phyloP scores from a whole-genome alignment of 2,888 invertebrate species.

The Hartigia nigra region DNA sequence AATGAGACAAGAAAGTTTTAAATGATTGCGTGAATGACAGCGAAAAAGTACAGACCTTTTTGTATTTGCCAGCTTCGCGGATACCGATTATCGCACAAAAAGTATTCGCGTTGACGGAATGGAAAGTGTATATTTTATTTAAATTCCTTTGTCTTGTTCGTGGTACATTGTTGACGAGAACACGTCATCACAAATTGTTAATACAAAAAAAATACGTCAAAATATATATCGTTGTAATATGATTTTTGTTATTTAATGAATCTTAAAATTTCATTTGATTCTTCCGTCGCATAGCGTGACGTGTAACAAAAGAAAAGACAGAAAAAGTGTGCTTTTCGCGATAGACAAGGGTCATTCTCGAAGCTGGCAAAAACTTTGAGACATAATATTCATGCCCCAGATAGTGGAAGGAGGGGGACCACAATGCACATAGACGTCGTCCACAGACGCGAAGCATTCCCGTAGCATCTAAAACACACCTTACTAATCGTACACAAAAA shows the following conservation, averaged over 20 bases:
- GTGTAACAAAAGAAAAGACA: neutral
- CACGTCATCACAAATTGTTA: neutral
- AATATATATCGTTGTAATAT: slow-evolving; percentile 1
- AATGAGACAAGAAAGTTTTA: slow-evolving; percentile 28
- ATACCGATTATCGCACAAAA: slow-evolving; percentile 14
- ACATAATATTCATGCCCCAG: slow-evolving; percentile 58
- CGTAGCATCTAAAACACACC: slow-evolving; percentile 63
- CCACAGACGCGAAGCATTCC: slow-evolving; percentile 63
- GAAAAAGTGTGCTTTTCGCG: neutral
- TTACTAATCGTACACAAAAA: slow-evolving; percentile 61
- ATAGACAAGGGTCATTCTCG: slow-evolving; percentile 24
- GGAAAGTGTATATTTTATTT: neutral
- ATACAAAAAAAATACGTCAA: neutral
- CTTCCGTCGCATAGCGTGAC: no score
- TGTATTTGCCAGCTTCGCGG: slow-evolving; percentile 52
- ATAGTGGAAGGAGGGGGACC: slow-evolving; percentile 60
- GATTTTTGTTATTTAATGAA: neutral
- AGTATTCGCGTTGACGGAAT: neutral
- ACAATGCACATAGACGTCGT: slow-evolving; percentile 64
- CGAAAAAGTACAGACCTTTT: slow-evolving; percentile 61
- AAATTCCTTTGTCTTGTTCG: neutral
- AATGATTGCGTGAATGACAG: slow-evolving; percentile 56
- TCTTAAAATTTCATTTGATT: slow-evolving; percentile 15
- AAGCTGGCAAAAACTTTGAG: slow-evolving; percentile 57
- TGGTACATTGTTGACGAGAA: neutral